Evolutionary conservation across 1,140 invertebrate genomes (phyloP).

Genomic region (Diorhabda carinulata): DNA sequence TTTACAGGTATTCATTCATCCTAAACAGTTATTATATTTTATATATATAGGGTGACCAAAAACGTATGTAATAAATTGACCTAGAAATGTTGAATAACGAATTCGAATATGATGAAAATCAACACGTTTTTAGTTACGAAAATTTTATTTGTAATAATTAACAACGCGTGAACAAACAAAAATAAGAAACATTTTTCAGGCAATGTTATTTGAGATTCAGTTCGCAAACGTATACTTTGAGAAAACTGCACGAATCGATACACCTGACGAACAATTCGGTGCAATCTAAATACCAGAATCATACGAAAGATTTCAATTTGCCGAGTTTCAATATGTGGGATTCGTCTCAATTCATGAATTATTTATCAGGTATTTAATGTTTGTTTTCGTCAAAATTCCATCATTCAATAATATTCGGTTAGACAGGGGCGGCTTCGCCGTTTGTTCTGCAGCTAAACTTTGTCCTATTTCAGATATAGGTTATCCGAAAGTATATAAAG

Average conservation of each 20-base stretch:
- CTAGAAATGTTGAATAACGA: too few species aligned
- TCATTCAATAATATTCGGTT: too few species aligned
- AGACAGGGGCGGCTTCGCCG: too few species aligned
- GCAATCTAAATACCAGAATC: conserved; percentile 77
- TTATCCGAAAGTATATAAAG: conserved; percentile 53
- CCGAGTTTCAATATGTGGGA: conserved; percentile 84
- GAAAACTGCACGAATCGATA: conserved; percentile 81
- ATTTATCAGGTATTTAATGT: conserved; percentile 40
- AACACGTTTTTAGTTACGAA: too few species aligned
- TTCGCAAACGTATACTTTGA: conserved; percentile 78
- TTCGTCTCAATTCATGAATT: conserved; percentile 67
- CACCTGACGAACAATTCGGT: conserved; percentile 91
- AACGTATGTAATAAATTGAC: too few species aligned
- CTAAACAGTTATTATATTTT: background rate
- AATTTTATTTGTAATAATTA: too few species aligned
- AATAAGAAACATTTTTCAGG: conserved; percentile 42
- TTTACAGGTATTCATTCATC: conserved; percentile 65
- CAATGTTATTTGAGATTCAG: conserved; percentile 87
- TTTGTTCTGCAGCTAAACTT: too few species aligned
- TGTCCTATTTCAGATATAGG: conserved; percentile 35
- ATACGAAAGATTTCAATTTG: conserved; percentile 58
- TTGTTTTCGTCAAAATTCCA: too few species aligned
- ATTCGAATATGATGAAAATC: too few species aligned
- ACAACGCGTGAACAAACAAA: too few species aligned
- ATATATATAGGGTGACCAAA: too few species aligned